A percentile compares a stretch with the other conserved stretches of the same genome.
Conservation (phyloP, 2,797 vertebrate species). For the Esox masquinongy region DNA sequence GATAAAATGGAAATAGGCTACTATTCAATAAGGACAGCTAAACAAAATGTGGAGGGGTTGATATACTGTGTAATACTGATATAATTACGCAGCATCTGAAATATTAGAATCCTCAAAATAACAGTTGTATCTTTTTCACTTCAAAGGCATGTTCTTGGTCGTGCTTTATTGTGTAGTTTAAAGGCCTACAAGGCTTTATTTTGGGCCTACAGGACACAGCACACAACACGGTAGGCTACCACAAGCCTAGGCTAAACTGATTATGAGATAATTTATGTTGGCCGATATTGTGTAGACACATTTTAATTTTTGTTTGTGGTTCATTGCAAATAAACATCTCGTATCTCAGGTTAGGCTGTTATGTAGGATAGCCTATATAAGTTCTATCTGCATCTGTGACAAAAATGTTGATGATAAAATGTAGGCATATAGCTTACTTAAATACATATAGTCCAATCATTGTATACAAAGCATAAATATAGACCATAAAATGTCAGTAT, state of each 20-base stretch:
- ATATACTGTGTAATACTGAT: neutral
- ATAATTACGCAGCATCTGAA: neutral
- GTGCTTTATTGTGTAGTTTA: neutral
- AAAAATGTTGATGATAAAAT: neutral
- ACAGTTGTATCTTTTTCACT: neutral
- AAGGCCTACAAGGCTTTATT: neutral
- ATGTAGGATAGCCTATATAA: neutral
- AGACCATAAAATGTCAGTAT: neutral
- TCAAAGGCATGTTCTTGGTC: neutral
- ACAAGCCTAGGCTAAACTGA: neutral
- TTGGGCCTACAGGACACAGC: neutral
- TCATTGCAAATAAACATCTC: neutral
- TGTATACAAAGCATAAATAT: neutral
- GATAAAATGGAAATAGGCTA: neutral
- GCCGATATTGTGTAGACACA: neutral
- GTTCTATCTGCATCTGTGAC: neutral
- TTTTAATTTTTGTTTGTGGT: neutral
- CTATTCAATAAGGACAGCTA: neutral
- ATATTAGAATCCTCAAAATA: neutral
- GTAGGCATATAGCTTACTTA: neutral
- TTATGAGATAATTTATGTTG: neutral
- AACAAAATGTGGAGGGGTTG: neutral
- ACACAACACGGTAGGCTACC: neutral
- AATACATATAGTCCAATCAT: neutral
- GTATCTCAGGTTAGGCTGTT: neutral